Percentiles rank a stretch among this genome's conserved stretches.
Conservation (phyloP, 1,140 invertebrate genomes). For the Galendromus occidentalis region DNA sequence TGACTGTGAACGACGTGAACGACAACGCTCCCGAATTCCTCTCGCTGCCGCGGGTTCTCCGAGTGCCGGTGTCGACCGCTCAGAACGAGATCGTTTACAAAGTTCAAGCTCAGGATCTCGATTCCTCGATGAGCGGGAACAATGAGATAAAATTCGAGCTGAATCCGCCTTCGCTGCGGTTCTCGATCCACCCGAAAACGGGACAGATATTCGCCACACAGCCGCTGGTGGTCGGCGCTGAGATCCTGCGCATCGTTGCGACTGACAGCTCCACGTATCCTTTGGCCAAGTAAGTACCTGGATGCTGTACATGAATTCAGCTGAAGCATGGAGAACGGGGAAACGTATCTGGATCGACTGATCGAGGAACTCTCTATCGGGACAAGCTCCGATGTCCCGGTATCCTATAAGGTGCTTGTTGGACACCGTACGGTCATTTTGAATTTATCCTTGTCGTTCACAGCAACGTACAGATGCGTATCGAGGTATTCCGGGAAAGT, state of each 20-base stretch:
- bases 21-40: conserved; percentile 70
- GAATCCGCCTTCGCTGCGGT: conserved; percentile 42
- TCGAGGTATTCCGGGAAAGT: conserved; percentile 21
- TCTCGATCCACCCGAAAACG: conserved; percentile 60
- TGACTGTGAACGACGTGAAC: conserved; percentile 76
- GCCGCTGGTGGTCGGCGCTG: conserved; percentile 65
- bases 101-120: conserved; percentile 63
- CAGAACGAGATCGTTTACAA: conserved; percentile 39
- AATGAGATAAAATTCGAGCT: conserved; percentile 50
- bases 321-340: too few relatives aligned
- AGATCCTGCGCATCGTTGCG: conserved; percentile 20
- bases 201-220: conserved; percentile 79
- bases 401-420: too few relatives aligned
- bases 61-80: conserved; percentile 26
- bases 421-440: not conserved
- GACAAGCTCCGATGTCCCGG: too few relatives aligned
- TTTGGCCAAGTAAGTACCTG: conserved; percentile 17
- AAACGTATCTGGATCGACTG: too few relatives aligned
- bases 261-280: conserved; percentile 18
- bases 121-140: conserved; percentile 61
- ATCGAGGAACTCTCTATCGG: too few relatives aligned
- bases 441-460: not conserved
- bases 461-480: conserved; percentile 17
- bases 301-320: too few relatives aligned
- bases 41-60: conserved; percentile 42